Conservation (phyloP, 2,113 vertebrate species). For the Pteruthius melanotis region DNA sequence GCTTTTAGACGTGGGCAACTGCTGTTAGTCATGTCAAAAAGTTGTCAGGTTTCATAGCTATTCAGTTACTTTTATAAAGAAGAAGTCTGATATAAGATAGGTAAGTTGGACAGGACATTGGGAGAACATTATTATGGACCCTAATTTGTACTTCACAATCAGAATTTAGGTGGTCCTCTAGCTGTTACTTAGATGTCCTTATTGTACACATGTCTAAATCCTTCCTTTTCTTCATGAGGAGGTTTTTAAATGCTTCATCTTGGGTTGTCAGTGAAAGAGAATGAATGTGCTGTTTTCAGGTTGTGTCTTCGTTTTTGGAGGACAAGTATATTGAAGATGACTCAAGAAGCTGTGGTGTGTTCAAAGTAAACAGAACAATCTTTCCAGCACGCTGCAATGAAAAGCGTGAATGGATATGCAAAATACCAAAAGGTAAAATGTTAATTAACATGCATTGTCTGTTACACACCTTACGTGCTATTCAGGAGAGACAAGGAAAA, state of each 20-base stretch:
- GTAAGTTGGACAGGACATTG: not conserved
- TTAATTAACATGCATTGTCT: not conserved
- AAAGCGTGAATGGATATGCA: conserved; percentile 93
- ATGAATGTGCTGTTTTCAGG: conserved; percentile 73
- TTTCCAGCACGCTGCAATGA: conserved; percentile 79
- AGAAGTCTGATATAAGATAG: not conserved
- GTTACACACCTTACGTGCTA: not conserved
- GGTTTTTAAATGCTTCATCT: not conserved
- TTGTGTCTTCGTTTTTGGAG: conserved; percentile 86
- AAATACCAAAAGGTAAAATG: conserved; percentile 84
- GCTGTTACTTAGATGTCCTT: not conserved
- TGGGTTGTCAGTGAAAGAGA: not conserved
- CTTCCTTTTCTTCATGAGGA: not conserved
- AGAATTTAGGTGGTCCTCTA: not conserved
- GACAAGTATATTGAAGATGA: conserved; percentile 82
- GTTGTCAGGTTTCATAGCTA: not conserved
- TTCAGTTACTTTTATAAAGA: not conserved
- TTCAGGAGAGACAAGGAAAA: not conserved
- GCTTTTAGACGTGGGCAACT: not conserved
- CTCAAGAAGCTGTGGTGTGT: conserved; percentile 82
- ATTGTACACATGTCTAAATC: not conserved
- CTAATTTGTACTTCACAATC: not conserved
- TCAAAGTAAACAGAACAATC: conserved; percentile 78
- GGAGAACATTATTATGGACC: not conserved
- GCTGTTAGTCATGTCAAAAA: not conserved